A percentile compares a stretch with the other conserved stretches of the same genome.
phyloP scores from a whole-genome alignment of 2,888 invertebrate genomes.

The Seladonia tumulorum region DNA sequence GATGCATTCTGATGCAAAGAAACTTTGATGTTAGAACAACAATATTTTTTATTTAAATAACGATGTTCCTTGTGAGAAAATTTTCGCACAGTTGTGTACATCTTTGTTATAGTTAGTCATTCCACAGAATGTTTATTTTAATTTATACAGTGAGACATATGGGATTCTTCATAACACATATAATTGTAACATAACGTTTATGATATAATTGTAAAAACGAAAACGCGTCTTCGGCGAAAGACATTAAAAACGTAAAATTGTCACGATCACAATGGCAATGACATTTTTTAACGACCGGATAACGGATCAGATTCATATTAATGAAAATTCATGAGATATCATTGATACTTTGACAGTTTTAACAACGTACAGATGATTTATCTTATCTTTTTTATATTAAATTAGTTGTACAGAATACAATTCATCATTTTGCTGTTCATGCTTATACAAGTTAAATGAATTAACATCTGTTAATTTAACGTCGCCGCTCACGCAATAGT shows the following conservation, averaged over 20 bases:
- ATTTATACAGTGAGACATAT: conserved; percentile 16
- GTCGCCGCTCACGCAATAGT: conserved; percentile 50
- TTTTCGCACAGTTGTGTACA: conserved; percentile 18
- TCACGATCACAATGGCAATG: not conserved
- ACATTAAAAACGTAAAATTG: not conserved
- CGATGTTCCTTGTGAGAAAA: conserved; percentile 19
- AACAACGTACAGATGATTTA: conserved; percentile 22
- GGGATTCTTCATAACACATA: conserved; percentile 26
- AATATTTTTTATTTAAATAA: not conserved
- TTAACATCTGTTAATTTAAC: conserved; percentile 53
- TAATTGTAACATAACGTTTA: conserved; percentile 24
- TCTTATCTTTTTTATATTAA: conserved; percentile 28
- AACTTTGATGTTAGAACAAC: not conserved
- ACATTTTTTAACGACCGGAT: conserved; percentile 34
- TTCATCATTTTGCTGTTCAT: conserved; percentile 17
- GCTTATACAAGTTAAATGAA: conserved; percentile 41
- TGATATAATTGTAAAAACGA: not conserved
- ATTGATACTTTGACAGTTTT: not conserved
- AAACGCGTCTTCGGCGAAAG: not conserved
- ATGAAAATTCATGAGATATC: conserved; percentile 4
- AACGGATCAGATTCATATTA: conserved; percentile 18
- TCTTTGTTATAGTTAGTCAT: conserved; percentile 32
- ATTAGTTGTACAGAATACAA: conserved; percentile 35
- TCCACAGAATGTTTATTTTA: conserved; percentile 28
- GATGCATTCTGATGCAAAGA: not conserved